Evolutionary conservation across 2,888 invertebrate species (phyloP), one percentile per base, ranked within the genome.

Genomic region (Oxystoma pomonae): DNA sequence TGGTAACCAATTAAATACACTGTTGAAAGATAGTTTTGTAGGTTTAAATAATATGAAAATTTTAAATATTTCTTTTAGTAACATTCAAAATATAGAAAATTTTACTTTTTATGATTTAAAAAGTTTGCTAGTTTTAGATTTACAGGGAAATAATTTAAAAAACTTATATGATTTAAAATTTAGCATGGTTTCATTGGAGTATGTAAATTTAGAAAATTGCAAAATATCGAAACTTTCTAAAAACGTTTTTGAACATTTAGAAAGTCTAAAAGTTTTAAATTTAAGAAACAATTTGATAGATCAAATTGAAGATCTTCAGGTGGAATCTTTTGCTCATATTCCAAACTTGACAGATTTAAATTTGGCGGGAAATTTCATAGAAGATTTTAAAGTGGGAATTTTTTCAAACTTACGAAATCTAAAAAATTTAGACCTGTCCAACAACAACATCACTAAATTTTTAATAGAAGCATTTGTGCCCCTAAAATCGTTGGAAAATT

Each of bases 161-260:
- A 53, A 53, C 53, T 17, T 53, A 16, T 53, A 5, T 19, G 53
- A 53, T n/a, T 53, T 53, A 9, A 53, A 53, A 19, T 53, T 53
- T 53, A n/a, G 7, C n/a, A 16, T 53, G 16, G 16, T 2, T 1
- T 18, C n/a, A 16, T 57, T 64, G n/a, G 9, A 35, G 49, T 9
- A 1, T 12, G 17, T 64, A 49, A 60, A 64, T 55, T 55, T 64
- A 35, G 58, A 20, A 12, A 56, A 19, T 1, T 53, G 53, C 53
- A 19, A 19, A 19, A 16, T 53, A 19, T 17, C 17, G 3, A 16
- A 3, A 16, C n/a, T 53, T 9, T 53, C 53, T 16, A 19, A 17
- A 16, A 19, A 53, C 53, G 53, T 19, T 3, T 53, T 53, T 57
- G 5, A n/a, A 5, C 49, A 52, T 51, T 55, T 63, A n/a, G 19